Percentiles rank a stretch among this genome's conserved stretches.
Evolutionary conservation across 2,113 vertebrate species (phyloP).

Genomic region (Willisornis vidua): DNA sequence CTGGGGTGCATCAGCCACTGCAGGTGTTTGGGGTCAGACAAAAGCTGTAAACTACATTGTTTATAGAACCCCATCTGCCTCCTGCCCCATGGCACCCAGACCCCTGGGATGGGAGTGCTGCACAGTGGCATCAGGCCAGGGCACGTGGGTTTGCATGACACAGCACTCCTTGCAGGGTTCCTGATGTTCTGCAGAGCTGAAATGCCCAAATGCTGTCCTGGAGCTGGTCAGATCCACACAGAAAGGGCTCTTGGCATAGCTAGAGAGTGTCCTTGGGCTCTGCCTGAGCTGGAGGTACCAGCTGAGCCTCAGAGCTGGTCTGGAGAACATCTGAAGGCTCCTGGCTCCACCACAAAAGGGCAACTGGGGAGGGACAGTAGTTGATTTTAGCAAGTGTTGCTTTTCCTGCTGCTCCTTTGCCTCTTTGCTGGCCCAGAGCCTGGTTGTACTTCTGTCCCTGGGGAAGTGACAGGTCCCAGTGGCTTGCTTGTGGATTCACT

Average conservation of each 20-base stretch:
- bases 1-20: background rate
- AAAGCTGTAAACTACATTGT: background rate
- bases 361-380: background rate
- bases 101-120: background rate
- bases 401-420: background rate
- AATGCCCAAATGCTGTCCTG: background rate
- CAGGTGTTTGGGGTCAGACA: background rate
- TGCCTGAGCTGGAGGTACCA: background rate
- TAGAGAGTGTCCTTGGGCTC: background rate
- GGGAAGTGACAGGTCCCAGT: background rate
- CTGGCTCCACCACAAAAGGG: no score
- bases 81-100: background rate
- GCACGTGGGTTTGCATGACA: background rate
- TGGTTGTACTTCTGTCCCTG: background rate
- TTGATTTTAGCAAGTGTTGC: background rate
- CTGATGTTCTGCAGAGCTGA: background rate
- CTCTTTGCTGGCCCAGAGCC: background rate
- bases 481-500: background rate
- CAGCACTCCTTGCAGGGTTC: background rate
- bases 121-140: background rate
- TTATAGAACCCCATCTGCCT: background rate
- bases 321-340: background rate
- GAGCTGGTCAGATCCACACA: background rate
- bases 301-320: background rate
- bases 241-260: background rate